Percentiles rank a stretch among this genome's conserved stretches.
Evolutionary conservation across 2,113 vertebrate species (phyloP).

Genomic region (Prionailurus viverrinus): DNA sequence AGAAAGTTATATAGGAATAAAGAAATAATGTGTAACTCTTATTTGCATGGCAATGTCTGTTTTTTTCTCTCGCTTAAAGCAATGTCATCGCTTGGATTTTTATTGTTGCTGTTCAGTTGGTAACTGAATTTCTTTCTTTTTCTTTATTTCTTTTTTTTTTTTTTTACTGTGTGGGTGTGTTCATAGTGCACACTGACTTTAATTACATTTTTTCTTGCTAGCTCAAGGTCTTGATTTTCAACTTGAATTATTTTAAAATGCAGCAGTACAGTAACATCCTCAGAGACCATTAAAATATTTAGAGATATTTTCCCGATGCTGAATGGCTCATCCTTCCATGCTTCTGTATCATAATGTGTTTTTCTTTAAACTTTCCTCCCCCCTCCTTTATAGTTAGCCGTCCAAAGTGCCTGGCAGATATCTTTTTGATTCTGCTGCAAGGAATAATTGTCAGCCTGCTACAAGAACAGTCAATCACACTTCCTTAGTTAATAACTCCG

Average conservation of each 20-base stretch:
- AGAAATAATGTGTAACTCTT: neutral
- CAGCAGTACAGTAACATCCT: neutral
- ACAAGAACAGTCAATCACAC: neutral
- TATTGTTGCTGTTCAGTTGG: neutral
- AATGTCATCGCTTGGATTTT: conserved; percentile 11
- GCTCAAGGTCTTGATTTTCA: conserved; percentile 52
- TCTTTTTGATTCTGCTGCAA: conserved; percentile 20
- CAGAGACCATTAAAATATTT: conserved; percentile 11
- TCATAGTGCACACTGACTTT: neutral
- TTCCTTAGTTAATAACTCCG: neutral
- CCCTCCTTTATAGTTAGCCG: neutral
- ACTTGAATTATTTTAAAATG: conserved; percentile 58
- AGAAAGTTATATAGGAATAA: neutral
- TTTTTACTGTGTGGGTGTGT: conserved; percentile 17
- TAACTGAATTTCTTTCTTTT: conserved; percentile 22
- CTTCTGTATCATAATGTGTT: neutral
- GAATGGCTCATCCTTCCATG: neutral
- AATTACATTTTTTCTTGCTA: conserved; percentile 53
- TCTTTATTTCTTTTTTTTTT: neutral
- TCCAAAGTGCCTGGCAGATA: neutral
- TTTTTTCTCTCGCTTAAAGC: conserved; percentile 24
- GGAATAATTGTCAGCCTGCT: neutral
- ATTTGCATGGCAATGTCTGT: neutral
- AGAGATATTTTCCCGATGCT: neutral
- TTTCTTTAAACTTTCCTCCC: neutral